phyloP scores from a whole-genome alignment of 1,140 invertebrate species.

The Pseudomyrmex sp. region DNA sequence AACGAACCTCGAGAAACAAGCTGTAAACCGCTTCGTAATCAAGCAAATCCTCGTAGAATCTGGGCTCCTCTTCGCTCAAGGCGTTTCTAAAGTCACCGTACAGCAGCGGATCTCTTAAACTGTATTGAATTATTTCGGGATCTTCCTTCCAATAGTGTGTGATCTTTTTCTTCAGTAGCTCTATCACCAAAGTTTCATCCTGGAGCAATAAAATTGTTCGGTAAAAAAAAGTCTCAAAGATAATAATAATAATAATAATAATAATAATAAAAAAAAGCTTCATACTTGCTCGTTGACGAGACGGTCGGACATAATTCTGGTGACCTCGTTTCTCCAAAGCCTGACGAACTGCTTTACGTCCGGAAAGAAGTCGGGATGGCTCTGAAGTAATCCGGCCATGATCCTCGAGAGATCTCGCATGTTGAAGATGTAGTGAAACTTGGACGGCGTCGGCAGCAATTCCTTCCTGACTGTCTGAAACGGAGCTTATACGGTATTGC shows the following conservation, averaged over 20 bases:
- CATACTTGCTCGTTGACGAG: slow-evolving; percentile 90
- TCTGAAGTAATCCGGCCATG: slow-evolving; percentile 91
- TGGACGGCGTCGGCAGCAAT: slow-evolving; percentile 95
- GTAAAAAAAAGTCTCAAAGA: background rate
- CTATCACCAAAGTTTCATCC: slow-evolving; percentile 85
- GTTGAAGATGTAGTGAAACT: slow-evolving; percentile 98
- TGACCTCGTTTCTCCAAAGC: slow-evolving; percentile 96
- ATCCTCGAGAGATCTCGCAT: slow-evolving; percentile 95
- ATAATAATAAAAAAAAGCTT: slow-evolving; percentile 1
- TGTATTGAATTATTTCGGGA: slow-evolving; percentile 87
- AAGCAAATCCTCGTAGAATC: slow-evolving; percentile 95
- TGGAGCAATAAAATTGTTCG: slow-evolving; percentile 62
- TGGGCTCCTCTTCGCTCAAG: slow-evolving; percentile 90
- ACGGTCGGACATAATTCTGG: slow-evolving; percentile 93
- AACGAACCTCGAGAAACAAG: slow-evolving; percentile 92
- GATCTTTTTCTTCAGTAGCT: slow-evolving; percentile 85
- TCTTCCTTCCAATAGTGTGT: slow-evolving; percentile 84
- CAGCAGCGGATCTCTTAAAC: slow-evolving; percentile 92
- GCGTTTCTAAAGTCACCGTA: slow-evolving; percentile 96
- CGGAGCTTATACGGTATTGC: background rate
- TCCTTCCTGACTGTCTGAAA: slow-evolving; percentile 86
- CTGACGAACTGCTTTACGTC: slow-evolving; percentile 90
- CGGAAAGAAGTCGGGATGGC: slow-evolving; percentile 88
- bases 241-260: slow-evolving; percentile 11
- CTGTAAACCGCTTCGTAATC: slow-evolving; percentile 94